phyloP scores from a whole-genome alignment of 1,140 invertebrate genomes.

The Drosophila equinoxialis region DNA sequence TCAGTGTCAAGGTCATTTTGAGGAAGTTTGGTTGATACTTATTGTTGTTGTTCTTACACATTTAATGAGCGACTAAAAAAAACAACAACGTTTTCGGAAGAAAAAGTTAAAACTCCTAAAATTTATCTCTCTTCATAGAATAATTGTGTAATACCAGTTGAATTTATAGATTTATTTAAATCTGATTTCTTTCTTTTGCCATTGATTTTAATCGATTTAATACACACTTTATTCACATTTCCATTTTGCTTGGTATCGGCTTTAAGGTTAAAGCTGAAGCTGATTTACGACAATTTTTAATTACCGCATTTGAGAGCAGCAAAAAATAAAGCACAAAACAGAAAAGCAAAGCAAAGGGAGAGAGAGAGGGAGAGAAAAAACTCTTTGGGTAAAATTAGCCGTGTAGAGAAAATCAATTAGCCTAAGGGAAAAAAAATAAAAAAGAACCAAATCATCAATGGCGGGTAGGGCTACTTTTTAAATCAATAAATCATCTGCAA shows the following conservation, averaged over 20 bases:
- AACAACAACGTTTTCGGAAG: neutral
- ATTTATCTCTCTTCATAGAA: neutral
- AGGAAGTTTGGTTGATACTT: conserved; percentile 40
- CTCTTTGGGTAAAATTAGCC: conserved; percentile 66
- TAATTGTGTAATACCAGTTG: neutral
- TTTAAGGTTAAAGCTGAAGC: conserved; percentile 2
- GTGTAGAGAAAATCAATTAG: conserved; percentile 75
- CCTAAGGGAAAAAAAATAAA: conserved; percentile 4
- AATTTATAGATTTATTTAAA: neutral
- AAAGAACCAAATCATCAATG: conserved; percentile 40
- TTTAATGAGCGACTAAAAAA: conserved; percentile 42
- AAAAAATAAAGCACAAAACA: neutral
- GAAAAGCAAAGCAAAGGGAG: neutral
- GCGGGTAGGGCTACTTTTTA: conserved; percentile 45
- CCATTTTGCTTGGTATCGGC: neutral
- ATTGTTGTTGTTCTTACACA: conserved; percentile 45
- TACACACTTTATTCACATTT: neutral
- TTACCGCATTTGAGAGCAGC: conserved; percentile 53
- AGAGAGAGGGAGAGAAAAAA: conserved; percentile 34
- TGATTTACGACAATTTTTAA: conserved; percentile 69
- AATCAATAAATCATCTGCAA: conserved; percentile 82
- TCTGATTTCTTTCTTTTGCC: neutral
- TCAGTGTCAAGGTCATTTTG: conserved; percentile 54
- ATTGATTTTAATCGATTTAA: neutral
- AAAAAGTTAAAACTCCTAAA: neutral